Conservation (phyloP, 2,797 vertebrate genomes). For the Spheniscus humboldti region DNA sequence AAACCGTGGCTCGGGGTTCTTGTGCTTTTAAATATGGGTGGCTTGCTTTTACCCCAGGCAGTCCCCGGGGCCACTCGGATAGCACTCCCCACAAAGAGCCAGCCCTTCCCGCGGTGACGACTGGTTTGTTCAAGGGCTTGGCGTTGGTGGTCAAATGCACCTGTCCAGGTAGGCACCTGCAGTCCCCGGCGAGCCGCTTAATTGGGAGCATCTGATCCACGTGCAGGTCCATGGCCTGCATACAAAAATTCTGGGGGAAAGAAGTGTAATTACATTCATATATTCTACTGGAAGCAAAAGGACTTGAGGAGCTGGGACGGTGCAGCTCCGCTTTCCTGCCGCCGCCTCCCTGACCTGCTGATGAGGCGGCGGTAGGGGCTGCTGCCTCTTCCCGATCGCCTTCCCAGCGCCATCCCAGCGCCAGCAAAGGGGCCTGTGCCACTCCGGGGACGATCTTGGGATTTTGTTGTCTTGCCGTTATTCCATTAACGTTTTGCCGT, state of each 20-base stretch:
- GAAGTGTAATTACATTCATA: accelerated
- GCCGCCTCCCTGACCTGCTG: background rate
- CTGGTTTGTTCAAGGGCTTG: background rate
- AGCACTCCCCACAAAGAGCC: background rate
- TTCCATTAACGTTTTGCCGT: background rate
- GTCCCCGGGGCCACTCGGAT: no score
- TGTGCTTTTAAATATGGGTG: background rate
- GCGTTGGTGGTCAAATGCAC: background rate
- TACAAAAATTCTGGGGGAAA: accelerated
- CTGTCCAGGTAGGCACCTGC: background rate
- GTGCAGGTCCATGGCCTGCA: accelerated
- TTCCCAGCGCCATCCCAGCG: accelerated
- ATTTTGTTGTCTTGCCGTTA: background rate
- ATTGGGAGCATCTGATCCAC: accelerated
- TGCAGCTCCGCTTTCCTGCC: background rate
- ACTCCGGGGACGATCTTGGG: background rate
- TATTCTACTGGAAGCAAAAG: accelerated
- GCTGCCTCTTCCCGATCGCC: accelerated
- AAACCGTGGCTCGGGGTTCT: background rate
- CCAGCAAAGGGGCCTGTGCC: background rate
- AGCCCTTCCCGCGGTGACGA: accelerated
- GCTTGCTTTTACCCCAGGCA: background rate
- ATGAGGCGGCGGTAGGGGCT: background rate
- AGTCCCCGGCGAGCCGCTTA: accelerated
- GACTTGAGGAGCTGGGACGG: background rate